phyloP scores from a whole-genome alignment of 2,888 invertebrate species.

The Melanargia galathea region DNA sequence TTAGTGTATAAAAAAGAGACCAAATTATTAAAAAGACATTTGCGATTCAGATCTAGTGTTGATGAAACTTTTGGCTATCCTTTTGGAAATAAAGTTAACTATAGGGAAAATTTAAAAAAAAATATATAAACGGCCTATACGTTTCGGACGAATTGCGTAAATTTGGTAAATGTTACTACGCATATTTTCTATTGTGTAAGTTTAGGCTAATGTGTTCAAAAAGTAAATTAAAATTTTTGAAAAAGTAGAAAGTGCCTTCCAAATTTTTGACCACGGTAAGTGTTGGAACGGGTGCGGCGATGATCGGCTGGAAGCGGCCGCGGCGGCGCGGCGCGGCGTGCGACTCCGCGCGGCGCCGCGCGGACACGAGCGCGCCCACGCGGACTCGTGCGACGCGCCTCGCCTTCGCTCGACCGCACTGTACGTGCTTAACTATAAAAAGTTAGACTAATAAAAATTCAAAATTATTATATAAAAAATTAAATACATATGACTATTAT shows the following conservation, averaged over 20 bases:
- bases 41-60: slow-evolving; percentile 76
- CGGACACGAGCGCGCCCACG: slow-evolving; percentile 33
- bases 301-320: slow-evolving; percentile 55
- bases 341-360: slow-evolving; percentile 42
- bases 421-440: slow-evolving; percentile 77
- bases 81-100: slow-evolving; percentile 77
- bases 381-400: slow-evolving; percentile 34
- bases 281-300: slow-evolving; percentile 83
- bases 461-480: slow-evolving; percentile 81
- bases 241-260: slow-evolving; percentile 93
- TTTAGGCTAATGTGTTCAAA: slow-evolving; percentile 90
- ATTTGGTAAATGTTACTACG: slow-evolving; percentile 82
- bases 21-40: slow-evolving; percentile 75
- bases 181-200: slow-evolving; percentile 83
- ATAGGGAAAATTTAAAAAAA: slow-evolving; percentile 66
- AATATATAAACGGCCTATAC: slow-evolving; percentile 77
- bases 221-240: slow-evolving; percentile 81
- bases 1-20: slow-evolving; percentile 77
- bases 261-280: slow-evolving; percentile 84
- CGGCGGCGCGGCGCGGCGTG: slow-evolving; percentile 46
- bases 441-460: slow-evolving; percentile 80
- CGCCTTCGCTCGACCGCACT: slow-evolving; percentile 51
- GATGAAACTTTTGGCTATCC: slow-evolving; percentile 81
- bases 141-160: slow-evolving; percentile 79
- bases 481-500: slow-evolving; percentile 82